Evolutionary conservation across 2,797 vertebrate species (phyloP).

Genomic region (Coccyzus lansbergi): DNA sequence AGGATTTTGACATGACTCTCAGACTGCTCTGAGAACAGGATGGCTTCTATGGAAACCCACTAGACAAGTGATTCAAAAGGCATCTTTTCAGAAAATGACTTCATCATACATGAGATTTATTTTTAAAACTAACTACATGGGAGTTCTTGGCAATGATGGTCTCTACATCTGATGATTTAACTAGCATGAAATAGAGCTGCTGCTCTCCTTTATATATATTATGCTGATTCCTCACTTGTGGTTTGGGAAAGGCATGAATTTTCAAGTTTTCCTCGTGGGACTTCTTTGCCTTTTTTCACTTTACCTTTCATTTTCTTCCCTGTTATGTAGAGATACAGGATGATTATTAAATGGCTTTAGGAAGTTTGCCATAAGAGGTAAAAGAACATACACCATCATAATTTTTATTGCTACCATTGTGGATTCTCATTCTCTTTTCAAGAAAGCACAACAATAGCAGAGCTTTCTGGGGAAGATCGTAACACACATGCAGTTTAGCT

Average conservation of each 20-base stretch:
- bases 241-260: slow-evolving; percentile 60
- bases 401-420: slow-evolving; percentile 15
- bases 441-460: neutral
- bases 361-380: neutral
- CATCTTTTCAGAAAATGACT: slow-evolving; percentile 58
- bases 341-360: slow-evolving; percentile 26
- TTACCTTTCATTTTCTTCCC: slow-evolving; percentile 56
- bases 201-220: slow-evolving; percentile 63
- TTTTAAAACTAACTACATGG: slow-evolving; percentile 50
- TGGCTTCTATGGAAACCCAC: slow-evolving; percentile 30
- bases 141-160: slow-evolving; percentile 60
- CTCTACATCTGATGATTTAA: slow-evolving; percentile 57
- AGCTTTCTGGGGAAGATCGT: neutral
- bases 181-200: slow-evolving; percentile 70
- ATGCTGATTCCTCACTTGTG: slow-evolving; percentile 36
- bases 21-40: neutral
- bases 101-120: slow-evolving; percentile 38
- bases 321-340: neutral
- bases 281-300: slow-evolving; percentile 44
- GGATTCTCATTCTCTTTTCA: neutral
- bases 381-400: neutral
- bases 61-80: slow-evolving; percentile 44
- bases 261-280: slow-evolving; percentile 50
- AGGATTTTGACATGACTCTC: neutral
- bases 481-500: neutral